Evolutionary conservation across 2,113 vertebrate genomes (phyloP), one percentile per base, ranked within the genome.

Genomic region (Sardina pilchardus): DNA sequence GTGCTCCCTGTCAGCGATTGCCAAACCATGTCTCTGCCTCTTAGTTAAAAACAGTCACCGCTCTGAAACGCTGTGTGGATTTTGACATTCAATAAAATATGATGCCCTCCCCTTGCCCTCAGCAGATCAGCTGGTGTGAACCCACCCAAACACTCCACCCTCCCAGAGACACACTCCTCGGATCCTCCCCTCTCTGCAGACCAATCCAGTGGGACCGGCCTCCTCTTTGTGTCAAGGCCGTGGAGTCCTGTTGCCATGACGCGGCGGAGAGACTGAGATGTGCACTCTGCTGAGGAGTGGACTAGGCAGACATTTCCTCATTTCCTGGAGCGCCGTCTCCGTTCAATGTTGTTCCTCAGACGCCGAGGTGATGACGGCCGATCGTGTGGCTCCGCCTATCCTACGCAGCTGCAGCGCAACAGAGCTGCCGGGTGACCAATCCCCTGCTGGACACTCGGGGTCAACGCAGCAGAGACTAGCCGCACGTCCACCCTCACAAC

Each of bases 211-310:
- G 26, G 26, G 63, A 71, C 63, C 2, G 26, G 8, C 1, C 9
- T 71, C 12, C 34, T 71, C 14, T 71, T 71, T 9, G 6, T 9
- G 48, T 0, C 6, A 0, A 34, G 26, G 3, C 10, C 63, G 34
- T 34, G 63, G 63, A 71, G 10, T 24, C 44, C 56, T 82, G n/a
- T 44, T 12, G 1, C 48, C 16, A 24, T 43, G 19, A 82, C 43
- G 56, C 9, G 14, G 63, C 14, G 63, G 26, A 71, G 63, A 71
- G 83, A 86, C 87, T 81, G 26, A 59, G 9, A 75, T 42, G n/a
- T 48, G 78, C 9, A 3, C 63, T 1, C 26, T 34, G n/a, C 63
- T 71, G 63, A 4, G 59, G n/a, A 71, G 26, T 30, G n/a, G 30
- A 12, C 6, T 12, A 21, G 1, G 24, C 7, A 12, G 63, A 71